phyloP scores from a whole-genome alignment of 2,797 vertebrate genomes.

The Hipposideros larvatus region DNA sequence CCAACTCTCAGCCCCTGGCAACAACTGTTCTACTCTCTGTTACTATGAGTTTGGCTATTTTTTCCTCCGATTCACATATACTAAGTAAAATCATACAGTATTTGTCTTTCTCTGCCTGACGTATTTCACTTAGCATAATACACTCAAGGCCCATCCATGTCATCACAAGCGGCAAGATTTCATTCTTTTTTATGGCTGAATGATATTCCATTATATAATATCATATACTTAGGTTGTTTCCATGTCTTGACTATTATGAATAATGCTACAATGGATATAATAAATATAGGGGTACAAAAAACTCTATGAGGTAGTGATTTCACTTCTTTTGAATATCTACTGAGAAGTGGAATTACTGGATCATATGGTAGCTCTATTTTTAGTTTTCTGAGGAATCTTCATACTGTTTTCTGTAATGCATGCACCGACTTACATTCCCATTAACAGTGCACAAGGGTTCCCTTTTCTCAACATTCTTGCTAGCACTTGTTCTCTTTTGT shows the following conservation, averaged over 20 bases:
- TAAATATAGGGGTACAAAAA: background rate
- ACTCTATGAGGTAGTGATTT: background rate
- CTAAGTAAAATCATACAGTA: background rate
- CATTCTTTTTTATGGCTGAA: background rate
- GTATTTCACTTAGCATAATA: background rate
- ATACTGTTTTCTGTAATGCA: background rate
- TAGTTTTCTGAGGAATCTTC: background rate
- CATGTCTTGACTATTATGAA: background rate
- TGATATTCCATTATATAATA: background rate
- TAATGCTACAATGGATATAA: background rate
- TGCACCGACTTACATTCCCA: background rate
- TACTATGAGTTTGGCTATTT: background rate
- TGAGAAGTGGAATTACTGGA: background rate
- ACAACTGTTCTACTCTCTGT: background rate
- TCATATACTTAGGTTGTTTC: background rate
- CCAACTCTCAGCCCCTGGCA: background rate
- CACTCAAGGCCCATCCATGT: background rate
- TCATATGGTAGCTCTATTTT: background rate
- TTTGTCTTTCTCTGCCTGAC: background rate
- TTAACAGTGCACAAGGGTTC: background rate
- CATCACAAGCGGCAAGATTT: background rate
- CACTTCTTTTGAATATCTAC: background rate
- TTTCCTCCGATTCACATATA: background rate
- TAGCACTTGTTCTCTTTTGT: background rate
- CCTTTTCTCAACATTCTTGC: background rate